phyloP scores from a whole-genome alignment of 2,888 invertebrate genomes.

The Cylloceria caligata region DNA sequence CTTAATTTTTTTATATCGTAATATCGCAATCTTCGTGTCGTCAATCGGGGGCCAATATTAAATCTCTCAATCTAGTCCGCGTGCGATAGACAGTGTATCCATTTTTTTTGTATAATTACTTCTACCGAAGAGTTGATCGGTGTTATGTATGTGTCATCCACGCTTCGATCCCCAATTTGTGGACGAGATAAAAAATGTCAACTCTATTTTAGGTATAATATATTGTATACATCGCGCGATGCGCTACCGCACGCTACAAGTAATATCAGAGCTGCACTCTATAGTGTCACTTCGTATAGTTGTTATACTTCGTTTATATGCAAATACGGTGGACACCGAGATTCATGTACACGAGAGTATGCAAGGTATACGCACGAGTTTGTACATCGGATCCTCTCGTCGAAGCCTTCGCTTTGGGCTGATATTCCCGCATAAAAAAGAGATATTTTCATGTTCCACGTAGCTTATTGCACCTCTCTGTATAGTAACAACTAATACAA shows the following conservation, averaged over 20 bases:
- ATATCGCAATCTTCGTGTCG: too few species aligned
- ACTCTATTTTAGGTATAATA: slow-evolving; percentile 9
- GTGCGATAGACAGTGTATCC: background rate
- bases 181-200: background rate
- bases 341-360: slow-evolving; percentile 46
- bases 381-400: background rate
- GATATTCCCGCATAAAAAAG: background rate
- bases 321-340: slow-evolving; percentile 74
- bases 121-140: slow-evolving; percentile 10
- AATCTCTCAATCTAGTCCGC: background rate
- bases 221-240: background rate
- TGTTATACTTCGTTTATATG: slow-evolving; percentile 81
- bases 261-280: slow-evolving; percentile 27
- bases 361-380: background rate
- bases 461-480: background rate
- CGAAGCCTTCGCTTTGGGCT: background rate
- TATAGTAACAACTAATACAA: background rate
- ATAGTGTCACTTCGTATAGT: slow-evolving; percentile 54
- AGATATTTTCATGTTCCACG: background rate
- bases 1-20: too few species aligned
- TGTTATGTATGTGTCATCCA: slow-evolving; percentile 1
- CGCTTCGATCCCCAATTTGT: slow-evolving; percentile 6
- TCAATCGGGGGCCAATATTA: slow-evolving; percentile 3
- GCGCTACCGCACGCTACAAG: background rate
- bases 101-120: slow-evolving; percentile 33